Percentiles rank a stretch among this genome's conserved stretches.
Evolutionary conservation across 2,797 vertebrate genomes (phyloP).

Genomic region (Chanos chanos): DNA sequence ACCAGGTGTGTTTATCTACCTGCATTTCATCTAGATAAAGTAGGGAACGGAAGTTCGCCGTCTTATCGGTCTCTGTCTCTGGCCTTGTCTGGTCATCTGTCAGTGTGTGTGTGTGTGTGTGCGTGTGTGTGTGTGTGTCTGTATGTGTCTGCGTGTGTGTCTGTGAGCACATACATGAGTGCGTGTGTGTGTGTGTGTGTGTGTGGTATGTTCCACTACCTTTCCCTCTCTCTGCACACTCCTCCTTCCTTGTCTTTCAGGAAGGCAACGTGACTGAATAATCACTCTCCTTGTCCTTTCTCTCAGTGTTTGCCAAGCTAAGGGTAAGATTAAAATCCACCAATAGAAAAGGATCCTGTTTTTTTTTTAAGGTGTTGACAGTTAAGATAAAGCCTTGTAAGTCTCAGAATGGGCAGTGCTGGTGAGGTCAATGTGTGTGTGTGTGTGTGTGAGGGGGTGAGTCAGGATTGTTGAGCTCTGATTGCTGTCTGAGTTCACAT

Average conservation of each 20-base stretch:
- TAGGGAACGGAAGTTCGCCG: slow-evolving; percentile 41
- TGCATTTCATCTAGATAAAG: slow-evolving; percentile 37
- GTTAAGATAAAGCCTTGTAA: slow-evolving; percentile 66
- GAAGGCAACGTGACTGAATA: slow-evolving; percentile 14
- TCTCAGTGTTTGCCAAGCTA: slow-evolving; percentile 61
- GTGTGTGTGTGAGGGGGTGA: slow-evolving; percentile 29
- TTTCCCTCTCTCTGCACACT: slow-evolving; percentile 17
- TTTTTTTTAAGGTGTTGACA: slow-evolving; percentile 72
- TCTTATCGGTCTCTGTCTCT: slow-evolving; percentile 34
- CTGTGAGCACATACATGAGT: too few relatives aligned
- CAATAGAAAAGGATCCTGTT: slow-evolving; percentile 72
- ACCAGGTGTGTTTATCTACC: slow-evolving; percentile 52
- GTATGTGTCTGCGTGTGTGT: too few relatives aligned
- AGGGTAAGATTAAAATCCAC: slow-evolving; percentile 73
- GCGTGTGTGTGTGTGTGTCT: too few relatives aligned
- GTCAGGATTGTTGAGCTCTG: too few relatives aligned
- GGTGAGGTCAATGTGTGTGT: slow-evolving; percentile 47
- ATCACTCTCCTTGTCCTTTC: slow-evolving; percentile 18
- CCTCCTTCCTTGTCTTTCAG: slow-evolving; percentile 11
- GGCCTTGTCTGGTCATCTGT: slow-evolving; percentile 50
- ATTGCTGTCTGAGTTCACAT: slow-evolving; percentile 37
- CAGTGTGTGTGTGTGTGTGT: slow-evolving; percentile 40
- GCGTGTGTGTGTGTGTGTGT: slow-evolving; percentile 44
- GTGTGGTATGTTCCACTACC: slow-evolving; percentile 9
- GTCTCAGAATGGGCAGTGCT: slow-evolving; percentile 24